Evolutionary conservation across 2,113 vertebrate species (phyloP).

Genomic region (Calypte anna): DNA sequence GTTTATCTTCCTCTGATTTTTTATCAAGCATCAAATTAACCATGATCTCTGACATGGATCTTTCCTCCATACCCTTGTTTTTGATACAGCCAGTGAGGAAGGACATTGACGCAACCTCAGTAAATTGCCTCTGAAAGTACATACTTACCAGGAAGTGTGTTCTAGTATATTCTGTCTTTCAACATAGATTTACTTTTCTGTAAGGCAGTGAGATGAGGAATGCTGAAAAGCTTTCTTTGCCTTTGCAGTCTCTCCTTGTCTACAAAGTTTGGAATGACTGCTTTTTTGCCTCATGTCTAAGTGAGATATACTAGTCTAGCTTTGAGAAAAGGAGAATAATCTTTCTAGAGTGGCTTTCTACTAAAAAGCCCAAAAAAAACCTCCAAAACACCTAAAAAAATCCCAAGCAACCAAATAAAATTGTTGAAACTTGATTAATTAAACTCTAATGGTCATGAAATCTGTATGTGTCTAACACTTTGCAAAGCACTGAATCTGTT

Average conservation of each 20-base stretch:
- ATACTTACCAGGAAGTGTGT: not conserved
- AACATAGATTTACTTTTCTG: not conserved
- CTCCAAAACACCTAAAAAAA: fast-evolving
- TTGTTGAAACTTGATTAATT: not conserved
- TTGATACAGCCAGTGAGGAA: not conserved
- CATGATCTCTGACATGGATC: not conserved
- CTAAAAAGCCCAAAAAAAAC: not conserved
- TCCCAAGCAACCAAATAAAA: not conserved
- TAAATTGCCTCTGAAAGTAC: not conserved
- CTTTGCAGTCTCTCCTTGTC: not conserved
- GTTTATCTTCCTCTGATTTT: not conserved
- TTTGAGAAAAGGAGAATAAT: not conserved
- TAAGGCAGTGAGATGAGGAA: not conserved
- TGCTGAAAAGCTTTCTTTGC: not conserved
- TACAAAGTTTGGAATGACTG: not conserved
- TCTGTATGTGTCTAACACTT: fast-evolving
- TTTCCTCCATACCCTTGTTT: not conserved
- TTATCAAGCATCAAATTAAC: not conserved
- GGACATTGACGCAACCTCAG: not conserved
- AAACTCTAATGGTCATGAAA: not conserved
- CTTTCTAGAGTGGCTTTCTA: not conserved
- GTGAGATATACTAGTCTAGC: not conserved
- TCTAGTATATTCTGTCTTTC: not conserved
- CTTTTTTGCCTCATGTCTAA: not conserved
- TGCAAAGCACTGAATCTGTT: not conserved